Evolutionary conservation across 1,140 invertebrate genomes (phyloP), one percentile per base, ranked within the genome.

Genomic region (Drosophila tani): DNA sequence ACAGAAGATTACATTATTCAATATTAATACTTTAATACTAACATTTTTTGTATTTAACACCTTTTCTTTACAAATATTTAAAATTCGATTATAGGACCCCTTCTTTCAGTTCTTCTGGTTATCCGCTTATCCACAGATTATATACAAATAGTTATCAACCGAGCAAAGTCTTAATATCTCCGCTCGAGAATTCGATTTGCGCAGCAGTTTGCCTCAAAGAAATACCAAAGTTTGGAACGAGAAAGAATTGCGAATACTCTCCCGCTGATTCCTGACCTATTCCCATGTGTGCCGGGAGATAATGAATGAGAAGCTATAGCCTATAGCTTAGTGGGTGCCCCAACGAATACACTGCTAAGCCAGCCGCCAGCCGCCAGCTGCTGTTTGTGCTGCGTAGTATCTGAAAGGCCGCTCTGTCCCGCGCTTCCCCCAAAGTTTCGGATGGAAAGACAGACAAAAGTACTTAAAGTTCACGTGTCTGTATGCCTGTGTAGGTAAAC

Each of bases 351-450:
- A 57, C 43, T 38, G 49, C 40, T 9, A 40, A n/a, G 27, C 57
- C n/a, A 29, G 29, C 19, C 64, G 27, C 57, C n/a, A 29, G 29
- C 19, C 64, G 57, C 68, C 77, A 59, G 40, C 68, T 58, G 40
- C 67, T 40, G 64, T 55, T 71, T 70, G 53, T 56, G 63, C 80
- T 82, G 80, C 83, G 83, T 82, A 86, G 75, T 82, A 82, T 56
- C 50, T 40, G 38, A 7, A 63, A 24, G 17, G 40, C 45, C 38
- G n/a, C 53, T 15, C 43, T 9, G 11, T 32, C 24, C 17, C 53
- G 15, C 58, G n/a, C 12, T 9, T 4, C 38, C 12, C 19, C 29
- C 24, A 19, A 62, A 67, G 41, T 57, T 66, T 40, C 9, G 35
- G 56, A 65, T 43, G 59, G 66, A 49, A 38, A 66, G 57, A 65